Base-by-base conservation (phyloP, 2,113 vertebrate genomes). In the Corvus moneduloides region DNA sequence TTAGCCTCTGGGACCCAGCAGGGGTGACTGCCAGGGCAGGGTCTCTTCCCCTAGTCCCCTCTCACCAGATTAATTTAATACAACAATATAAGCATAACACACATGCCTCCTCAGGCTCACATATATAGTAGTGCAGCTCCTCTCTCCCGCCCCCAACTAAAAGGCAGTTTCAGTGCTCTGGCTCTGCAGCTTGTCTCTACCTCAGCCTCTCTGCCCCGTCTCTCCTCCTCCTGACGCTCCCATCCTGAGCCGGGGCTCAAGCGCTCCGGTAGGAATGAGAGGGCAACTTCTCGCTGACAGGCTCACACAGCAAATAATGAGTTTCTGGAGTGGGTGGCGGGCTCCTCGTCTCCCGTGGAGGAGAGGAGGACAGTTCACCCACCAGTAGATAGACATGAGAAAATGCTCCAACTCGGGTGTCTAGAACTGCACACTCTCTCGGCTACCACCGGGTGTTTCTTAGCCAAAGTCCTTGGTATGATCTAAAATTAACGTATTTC, bases 81-180 rank as follows among this genome's bases (percentile, higher is more conserved):
- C 10, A 44, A 13, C 23, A 35, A 1, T 37, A 28, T 6, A 46
- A 35, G 27, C 24, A 30, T 11, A 54, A n/a, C 16, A 33, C 22
- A 9, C 22, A 20, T 16, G 3, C 8, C 15, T 10, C 1, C 22
- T 37, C 32, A 23, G 3, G 2, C 12, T 94, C 55, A 37, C 23
- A 13, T 12, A 23, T 7, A 30, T 0, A 54, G 30, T 1, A 33
- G 30, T 3, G 30, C 15, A 68, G 37, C 16, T 68, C 9, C 6
- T 32, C 14, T 37, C 37, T 68, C 4, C 14, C 1, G 3, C 17
- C 33, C 5, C 3, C 32, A 46, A 1, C 11, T 41, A 87, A 56
- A 44, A 24, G 10, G 26, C 23, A 19, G 58, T 62, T 90, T n/a
- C 17, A 7, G 27, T 24, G 54, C 33, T 30, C 6, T 49, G 54